phyloP scores from a whole-genome alignment of 1,140 invertebrate species.

The Stegodyphus mimosarum region DNA sequence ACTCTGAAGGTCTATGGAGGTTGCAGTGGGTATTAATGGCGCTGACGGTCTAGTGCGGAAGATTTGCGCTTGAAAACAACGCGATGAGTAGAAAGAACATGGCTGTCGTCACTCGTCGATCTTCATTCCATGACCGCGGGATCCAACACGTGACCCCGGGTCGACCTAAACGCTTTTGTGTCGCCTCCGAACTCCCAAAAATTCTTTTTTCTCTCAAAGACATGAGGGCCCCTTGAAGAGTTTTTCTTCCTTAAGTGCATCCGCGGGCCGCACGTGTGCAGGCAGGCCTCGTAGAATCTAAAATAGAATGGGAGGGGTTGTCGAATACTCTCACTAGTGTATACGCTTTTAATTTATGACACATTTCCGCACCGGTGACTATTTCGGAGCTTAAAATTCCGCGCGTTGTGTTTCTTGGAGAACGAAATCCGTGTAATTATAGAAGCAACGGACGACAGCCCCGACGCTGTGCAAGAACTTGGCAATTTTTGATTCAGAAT shows the following conservation, averaged over 20 bases:
- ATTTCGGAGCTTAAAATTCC: slow-evolving; percentile 49
- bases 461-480: no score
- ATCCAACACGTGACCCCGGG: slow-evolving; percentile 42
- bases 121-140: slow-evolving; percentile 28
- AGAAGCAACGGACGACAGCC: slow-evolving; percentile 21
- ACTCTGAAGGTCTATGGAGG: no score
- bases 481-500: no score
- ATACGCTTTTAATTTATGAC: slow-evolving; percentile 49
- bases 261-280: slow-evolving; percentile 20
- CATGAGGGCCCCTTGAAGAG: not conserved
- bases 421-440: slow-evolving; percentile 49
- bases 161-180: slow-evolving; percentile 37
- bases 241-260: slow-evolving; percentile 6
- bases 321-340: not conserved
- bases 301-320: slow-evolving; percentile 37
- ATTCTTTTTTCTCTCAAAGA: not conserved
- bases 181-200: slow-evolving; percentile 41
- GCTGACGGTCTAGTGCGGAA: no score
- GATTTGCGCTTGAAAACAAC: no score
- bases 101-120: slow-evolving; percentile 42
- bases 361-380: slow-evolving; percentile 51
- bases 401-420: slow-evolving; percentile 7
- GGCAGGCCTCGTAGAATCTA: not conserved
- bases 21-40: no score
- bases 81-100: not conserved